Conservation (phyloP, 2,113 vertebrate genomes). For the Antechinus flavipes region DNA sequence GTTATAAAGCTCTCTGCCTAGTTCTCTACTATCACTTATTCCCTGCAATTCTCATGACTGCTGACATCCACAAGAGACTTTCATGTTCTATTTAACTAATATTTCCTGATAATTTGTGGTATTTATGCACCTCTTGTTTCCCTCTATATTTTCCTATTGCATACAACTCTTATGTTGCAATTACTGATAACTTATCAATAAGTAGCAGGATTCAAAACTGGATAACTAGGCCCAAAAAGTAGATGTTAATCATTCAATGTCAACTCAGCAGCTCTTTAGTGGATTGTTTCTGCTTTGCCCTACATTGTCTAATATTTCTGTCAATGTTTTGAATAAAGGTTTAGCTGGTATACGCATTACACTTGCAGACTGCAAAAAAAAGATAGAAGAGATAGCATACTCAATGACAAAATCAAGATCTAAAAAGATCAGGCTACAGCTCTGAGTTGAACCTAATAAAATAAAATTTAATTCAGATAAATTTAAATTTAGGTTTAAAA, state of each 20-base stretch:
- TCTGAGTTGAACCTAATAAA: neutral
- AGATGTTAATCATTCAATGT: neutral
- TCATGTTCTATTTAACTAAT: too few species aligned
- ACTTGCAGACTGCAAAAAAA: neutral
- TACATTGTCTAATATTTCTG: neutral
- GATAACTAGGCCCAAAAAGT: neutral
- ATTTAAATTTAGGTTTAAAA: neutral
- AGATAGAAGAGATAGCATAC: too few species aligned
- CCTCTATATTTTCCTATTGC: neutral
- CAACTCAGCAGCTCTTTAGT: neutral
- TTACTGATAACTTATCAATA: neutral
- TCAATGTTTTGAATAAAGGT: neutral
- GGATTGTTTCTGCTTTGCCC: neutral
- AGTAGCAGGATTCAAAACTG: neutral
- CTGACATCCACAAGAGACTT: too few species aligned
- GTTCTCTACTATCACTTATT: too few species aligned
- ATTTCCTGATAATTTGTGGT: too few species aligned
- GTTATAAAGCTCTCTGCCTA: too few species aligned
- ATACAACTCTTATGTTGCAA: neutral
- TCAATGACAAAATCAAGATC: neutral
- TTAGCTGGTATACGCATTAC: neutral
- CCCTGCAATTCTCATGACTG: too few species aligned
- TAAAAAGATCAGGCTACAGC: neutral
- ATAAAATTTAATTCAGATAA: neutral
- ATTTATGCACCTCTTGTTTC: too few species aligned